Base-by-base conservation (phyloP, 2,888 invertebrate species). In the Conops quadrifasciatus region DNA sequence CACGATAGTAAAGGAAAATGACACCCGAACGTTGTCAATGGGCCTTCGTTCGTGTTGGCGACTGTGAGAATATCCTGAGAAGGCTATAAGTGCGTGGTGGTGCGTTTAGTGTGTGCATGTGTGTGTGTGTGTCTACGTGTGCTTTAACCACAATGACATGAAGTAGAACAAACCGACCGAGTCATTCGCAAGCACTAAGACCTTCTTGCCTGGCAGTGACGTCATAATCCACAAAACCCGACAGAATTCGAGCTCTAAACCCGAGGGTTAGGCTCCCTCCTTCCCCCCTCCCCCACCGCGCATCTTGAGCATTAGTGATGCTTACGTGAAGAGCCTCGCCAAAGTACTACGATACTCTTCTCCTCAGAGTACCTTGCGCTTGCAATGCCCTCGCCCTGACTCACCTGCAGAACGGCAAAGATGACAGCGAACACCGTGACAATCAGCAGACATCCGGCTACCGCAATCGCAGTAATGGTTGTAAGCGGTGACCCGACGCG, bases 401-500 rank as follows among this genome's bases (percentile, higher is more conserved):
- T 80, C 84, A 93, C 93, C 91, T 94, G 93, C 79, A 93, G 84
- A 71, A 91, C 89, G 76, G 92, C 87, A 80, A 94, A 90, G 75
- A 93, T 90, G 26, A 90, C 88, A 21, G 91, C 88, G 83, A 93
- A 93, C 69, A 94, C 87, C 1, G 90, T 89, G 19, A 92, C 88
- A 74, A 92, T 91, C 74, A 91, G 89, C 70, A 92, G 88, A 81
- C 92, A 92, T 70, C 89, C 90, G 70, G 90, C 89, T 74, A 91
- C 88, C 59, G 90, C 90, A 79, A 91, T 86, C 60, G 91, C 91
- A 13, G 91, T 91, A 63, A 92, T 88, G 78, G 90, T 88, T 71
- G 90, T 89, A 76, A 92, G 88, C 16, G 91, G 87, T 51, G 86
- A 84, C 60, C 83, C 83, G 26, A 81, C 82, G 74, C 77, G 83